Evolutionary conservation across 2,113 vertebrate genomes (phyloP).

Genomic region (Arenaria interpres): DNA sequence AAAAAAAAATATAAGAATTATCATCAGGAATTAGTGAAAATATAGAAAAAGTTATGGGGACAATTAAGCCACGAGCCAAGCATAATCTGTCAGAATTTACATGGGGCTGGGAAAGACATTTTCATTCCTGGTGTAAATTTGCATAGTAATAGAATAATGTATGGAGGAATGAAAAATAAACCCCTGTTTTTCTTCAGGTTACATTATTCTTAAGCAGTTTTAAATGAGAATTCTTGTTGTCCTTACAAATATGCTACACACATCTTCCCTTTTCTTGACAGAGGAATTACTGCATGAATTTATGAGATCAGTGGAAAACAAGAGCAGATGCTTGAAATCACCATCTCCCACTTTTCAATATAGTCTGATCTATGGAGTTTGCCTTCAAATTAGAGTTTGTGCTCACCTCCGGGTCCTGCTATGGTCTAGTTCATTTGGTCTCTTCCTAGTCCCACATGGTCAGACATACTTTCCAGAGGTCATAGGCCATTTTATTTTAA

Average conservation of each 20-base stretch:
- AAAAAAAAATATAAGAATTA: neutral
- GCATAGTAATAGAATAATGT: neutral
- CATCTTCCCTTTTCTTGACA: neutral
- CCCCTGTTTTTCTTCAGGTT: neutral
- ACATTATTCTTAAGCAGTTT: neutral
- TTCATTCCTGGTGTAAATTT: neutral
- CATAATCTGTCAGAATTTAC: neutral
- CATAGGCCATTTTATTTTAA: slow-evolving; percentile 43
- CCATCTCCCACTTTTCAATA: neutral
- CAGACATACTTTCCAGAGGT: slow-evolving; percentile 31
- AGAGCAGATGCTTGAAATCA: neutral
- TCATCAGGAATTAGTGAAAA: neutral
- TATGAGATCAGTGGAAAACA: neutral
- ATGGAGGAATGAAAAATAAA: neutral
- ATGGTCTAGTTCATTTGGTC: neutral
- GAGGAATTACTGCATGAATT: neutral
- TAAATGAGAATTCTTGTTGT: neutral
- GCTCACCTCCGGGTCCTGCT: neutral
- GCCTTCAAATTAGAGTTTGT: neutral
- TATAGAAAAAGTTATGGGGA: neutral
- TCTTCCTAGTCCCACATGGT: slow-evolving; percentile 28
- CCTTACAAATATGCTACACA: neutral
- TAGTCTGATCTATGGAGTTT: neutral
- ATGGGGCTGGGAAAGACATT: neutral
- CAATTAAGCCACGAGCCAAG: neutral